Conservation (phyloP, 2,888 invertebrate species). For the Macropis europaea region DNA sequence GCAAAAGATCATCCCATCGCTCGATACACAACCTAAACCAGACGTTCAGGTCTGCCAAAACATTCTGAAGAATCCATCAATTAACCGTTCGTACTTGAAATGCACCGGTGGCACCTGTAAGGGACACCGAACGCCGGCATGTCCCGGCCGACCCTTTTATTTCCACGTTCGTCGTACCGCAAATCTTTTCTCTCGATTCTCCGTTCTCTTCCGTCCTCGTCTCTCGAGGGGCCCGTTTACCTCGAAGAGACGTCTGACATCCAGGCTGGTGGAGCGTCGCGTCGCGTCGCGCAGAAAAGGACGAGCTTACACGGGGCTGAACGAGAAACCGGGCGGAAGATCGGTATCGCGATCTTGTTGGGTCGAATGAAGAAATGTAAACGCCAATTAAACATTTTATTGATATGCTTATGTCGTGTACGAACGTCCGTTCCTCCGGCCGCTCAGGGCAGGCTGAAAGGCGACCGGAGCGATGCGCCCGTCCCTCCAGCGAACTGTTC, state of each 20-base stretch:
- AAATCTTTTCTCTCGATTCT: slow-evolving; percentile 35
- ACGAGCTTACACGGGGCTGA: slow-evolving; percentile 58
- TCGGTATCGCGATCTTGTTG: slow-evolving; percentile 74
- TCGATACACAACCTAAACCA: neutral
- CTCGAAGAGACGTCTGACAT: slow-evolving; percentile 50
- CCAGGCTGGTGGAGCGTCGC: slow-evolving; percentile 36
- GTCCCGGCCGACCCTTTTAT: slow-evolving; percentile 33
- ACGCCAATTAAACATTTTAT: slow-evolving; percentile 79
- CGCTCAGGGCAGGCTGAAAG: slow-evolving; percentile 19
- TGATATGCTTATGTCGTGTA: slow-evolving; percentile 77
- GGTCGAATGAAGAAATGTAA: slow-evolving; percentile 77
- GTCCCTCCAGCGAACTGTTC: neutral
- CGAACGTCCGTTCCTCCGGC: slow-evolving; percentile 59
- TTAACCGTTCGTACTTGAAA: slow-evolving; percentile 23
- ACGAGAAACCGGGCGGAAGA: slow-evolving; percentile 64
- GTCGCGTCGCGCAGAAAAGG: slow-evolving; percentile 41
- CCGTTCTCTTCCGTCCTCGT: slow-evolving; percentile 10
- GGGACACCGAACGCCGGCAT: slow-evolving; percentile 29
- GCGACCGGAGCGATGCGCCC: slow-evolving; percentile 38
- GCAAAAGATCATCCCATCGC: no score
- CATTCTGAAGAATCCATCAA: slow-evolving; percentile 37
- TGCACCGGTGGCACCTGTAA: slow-evolving; percentile 46
- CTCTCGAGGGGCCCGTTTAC: slow-evolving; percentile 33
- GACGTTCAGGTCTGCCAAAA: slow-evolving; percentile 4
- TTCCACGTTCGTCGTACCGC: slow-evolving; percentile 33